phyloP scores from a whole-genome alignment of 2,797 vertebrate species.

The Sebastes steindachneri region DNA sequence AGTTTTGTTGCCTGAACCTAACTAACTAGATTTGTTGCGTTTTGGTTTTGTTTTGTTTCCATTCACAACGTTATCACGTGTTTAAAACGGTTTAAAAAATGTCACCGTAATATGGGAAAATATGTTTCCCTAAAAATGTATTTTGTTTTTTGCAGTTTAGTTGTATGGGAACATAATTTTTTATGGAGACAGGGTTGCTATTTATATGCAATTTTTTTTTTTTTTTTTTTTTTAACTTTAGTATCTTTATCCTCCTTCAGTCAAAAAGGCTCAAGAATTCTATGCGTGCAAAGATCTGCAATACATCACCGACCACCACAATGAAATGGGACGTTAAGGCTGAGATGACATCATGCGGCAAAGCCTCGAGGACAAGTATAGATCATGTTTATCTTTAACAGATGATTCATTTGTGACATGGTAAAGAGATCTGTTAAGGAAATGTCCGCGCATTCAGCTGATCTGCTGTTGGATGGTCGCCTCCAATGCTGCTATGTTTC shows the following conservation, averaged over 20 bases:
- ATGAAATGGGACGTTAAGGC: constrained; percentile 75
- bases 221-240: not conserved
- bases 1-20: no score
- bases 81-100: no score
- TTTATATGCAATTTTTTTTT: no score
- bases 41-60: no score
- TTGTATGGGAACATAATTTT: no score
- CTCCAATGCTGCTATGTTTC: not conserved
- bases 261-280: constrained; percentile 33
- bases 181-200: no score
- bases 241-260: constrained; percentile 29
- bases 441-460: constrained; percentile 32
- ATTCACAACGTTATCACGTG: no score
- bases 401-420: constrained; percentile 75
- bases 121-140: no score
- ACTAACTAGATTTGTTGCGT: no score
- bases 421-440: constrained; percentile 63
- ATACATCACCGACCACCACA: constrained; percentile 68
- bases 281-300: constrained; percentile 60
- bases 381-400: constrained; percentile 80
- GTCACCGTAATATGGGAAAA: no score
- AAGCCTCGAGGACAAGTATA: constrained; percentile 76
- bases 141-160: no score
- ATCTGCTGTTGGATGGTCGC: constrained; percentile 20
- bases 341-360: constrained; percentile 74